Conservation (phyloP, 2,888 invertebrate species). For the Lycaena phlaeas region DNA sequence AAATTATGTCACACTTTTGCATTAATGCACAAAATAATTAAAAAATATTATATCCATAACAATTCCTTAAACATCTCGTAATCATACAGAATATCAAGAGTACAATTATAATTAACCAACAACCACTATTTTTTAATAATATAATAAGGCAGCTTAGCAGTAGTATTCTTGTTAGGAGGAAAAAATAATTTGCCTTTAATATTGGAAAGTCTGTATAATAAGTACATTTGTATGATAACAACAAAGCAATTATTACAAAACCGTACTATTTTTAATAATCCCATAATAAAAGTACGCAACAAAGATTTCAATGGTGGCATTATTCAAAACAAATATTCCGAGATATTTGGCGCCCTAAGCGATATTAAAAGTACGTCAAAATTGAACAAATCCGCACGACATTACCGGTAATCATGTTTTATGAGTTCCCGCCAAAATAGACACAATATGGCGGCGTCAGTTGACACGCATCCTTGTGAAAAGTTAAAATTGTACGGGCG, state of each 20-base stretch:
- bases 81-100: too few relatives aligned
- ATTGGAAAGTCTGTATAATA: background rate
- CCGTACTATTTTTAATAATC: too few relatives aligned
- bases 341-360: slow-evolving; percentile 17
- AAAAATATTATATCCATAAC: too few relatives aligned
- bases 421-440: slow-evolving; percentile 55
- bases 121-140: too few relatives aligned
- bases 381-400: slow-evolving; percentile 44
- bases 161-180: background rate
- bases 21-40: too few relatives aligned
- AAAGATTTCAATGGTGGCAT: slow-evolving; percentile 9
- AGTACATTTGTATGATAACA: background rate
- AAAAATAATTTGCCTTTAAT: background rate
- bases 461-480: slow-evolving; percentile 49
- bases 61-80: too few relatives aligned
- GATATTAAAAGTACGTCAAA: slow-evolving; percentile 33
- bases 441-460: slow-evolving; percentile 37
- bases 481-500: slow-evolving; percentile 42
- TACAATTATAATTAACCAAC: too few relatives aligned
- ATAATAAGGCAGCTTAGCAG: too few relatives aligned
- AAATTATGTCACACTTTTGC: too few relatives aligned
- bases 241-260: too few relatives aligned
- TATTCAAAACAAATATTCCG: slow-evolving; percentile 16
- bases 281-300: background rate
- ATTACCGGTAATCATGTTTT: slow-evolving; percentile 61